These are phyloP conservation scores for Tenodera sinensis DNA, from an alignment of 2,888 invertebrate genomes.

Conservation along the genomic window DNA sequence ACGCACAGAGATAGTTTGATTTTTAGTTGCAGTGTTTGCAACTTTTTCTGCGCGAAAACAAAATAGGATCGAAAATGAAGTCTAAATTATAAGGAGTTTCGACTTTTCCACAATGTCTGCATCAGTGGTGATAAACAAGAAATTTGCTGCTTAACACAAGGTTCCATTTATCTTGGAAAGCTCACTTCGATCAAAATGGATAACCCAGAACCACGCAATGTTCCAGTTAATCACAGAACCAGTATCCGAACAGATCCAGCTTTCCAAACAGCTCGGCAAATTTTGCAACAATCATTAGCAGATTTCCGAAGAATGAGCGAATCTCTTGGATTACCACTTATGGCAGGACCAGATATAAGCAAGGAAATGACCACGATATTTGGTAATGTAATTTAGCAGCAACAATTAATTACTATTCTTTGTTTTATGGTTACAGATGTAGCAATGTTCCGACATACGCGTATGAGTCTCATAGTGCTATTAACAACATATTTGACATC, in stretches of 20 bases:
- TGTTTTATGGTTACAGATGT: neutral
- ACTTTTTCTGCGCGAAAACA: neutral
- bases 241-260: neutral
- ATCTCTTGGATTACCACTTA: neutral
- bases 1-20: neutral
- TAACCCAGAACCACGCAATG: neutral
- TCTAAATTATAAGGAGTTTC: neutral
- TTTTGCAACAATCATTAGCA: neutral
- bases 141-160: neutral
- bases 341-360: neutral
- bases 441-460: neutral
- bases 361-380: neutral
- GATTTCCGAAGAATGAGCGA: neutral
- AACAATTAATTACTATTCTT: neutral
- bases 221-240: neutral
- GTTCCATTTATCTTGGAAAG: neutral
- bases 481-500: neutral
- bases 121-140: neutral
- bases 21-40: neutral
- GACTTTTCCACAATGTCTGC: neutral
- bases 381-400: neutral
- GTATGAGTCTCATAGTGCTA: neutral
- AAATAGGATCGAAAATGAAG: neutral
- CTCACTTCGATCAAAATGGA: neutral
- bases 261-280: neutral